phyloP scores from a whole-genome alignment of 2,797 vertebrate species.

The Mormyrops boulengeri region DNA sequence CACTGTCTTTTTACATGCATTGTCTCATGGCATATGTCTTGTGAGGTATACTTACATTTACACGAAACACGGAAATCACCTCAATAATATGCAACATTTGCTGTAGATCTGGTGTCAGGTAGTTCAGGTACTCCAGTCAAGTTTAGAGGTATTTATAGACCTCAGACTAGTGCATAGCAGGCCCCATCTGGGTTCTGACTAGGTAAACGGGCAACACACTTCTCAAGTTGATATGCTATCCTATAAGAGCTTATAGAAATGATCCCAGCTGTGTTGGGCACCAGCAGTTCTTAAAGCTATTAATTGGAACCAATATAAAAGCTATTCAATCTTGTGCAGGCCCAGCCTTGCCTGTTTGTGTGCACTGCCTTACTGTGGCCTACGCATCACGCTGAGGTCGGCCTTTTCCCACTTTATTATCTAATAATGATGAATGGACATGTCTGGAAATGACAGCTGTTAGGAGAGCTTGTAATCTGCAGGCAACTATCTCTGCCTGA shows the following conservation, averaged over 20 bases:
- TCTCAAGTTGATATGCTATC: neutral
- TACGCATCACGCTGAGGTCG: slow-evolving; percentile 60
- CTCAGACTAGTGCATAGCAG: neutral
- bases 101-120: neutral
- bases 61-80: neutral
- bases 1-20: neutral
- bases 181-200: neutral
- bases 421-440: slow-evolving; percentile 74
- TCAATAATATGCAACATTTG: neutral
- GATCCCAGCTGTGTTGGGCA: slow-evolving; percentile 49
- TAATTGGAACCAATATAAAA: slow-evolving; percentile 57
- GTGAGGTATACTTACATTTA: neutral
- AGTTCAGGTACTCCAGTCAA: neutral
- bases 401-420: slow-evolving; percentile 62
- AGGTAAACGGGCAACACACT: neutral
- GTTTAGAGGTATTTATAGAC: neutral
- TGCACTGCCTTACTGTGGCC: slow-evolving; percentile 51
- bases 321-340: slow-evolving; percentile 55
- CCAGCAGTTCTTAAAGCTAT: slow-evolving; percentile 42
- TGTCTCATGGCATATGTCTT: neutral
- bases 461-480: slow-evolving; percentile 49
- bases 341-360: slow-evolving; percentile 61
- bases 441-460: slow-evolving; percentile 66
- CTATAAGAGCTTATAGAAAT: slow-evolving; percentile 40
- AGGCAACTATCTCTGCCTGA: slow-evolving; percentile 49